Evolutionary conservation across 1,140 invertebrate species (phyloP).

Genomic region (Sesamia nonagrioides): DNA sequence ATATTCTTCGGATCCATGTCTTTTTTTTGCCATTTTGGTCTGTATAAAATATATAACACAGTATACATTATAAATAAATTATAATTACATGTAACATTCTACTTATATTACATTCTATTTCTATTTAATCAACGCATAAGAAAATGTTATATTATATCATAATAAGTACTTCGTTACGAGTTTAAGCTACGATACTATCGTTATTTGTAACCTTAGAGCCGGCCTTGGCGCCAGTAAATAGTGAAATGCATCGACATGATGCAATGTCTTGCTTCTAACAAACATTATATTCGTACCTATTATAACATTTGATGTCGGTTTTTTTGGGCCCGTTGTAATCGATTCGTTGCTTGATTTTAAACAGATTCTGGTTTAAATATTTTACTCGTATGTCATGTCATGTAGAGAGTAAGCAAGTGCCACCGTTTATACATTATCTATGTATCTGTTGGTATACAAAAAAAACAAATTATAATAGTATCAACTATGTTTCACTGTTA

Average conservation of each 20-base stretch:
- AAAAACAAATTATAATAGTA: no score
- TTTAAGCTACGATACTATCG: constrained; percentile 39
- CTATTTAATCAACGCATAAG: not conserved
- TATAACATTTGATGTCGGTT: constrained; percentile 33
- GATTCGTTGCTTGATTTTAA: not conserved
- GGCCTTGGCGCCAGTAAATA: constrained; percentile 45
- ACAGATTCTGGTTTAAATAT: not conserved
- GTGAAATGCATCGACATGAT: constrained; percentile 47
- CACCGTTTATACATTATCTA: no score
- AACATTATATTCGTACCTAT: constrained; percentile 14
- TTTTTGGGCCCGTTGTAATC: constrained; percentile 10
- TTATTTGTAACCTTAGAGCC: constrained; percentile 43
- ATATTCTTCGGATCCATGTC: no score
- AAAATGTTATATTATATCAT: constrained; percentile 30
- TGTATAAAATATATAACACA: no score
- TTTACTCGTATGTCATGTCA: no score
- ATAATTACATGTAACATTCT: not conserved
- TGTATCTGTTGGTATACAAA: not conserved
- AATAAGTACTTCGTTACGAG: constrained; percentile 20
- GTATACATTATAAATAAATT: no score
- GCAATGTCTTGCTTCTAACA: constrained; percentile 32
- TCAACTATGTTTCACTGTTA: not conserved
- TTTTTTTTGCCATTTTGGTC: no score
- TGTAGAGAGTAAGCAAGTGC: no score
- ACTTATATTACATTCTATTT: not conserved